A percentile compares a stretch with the other conserved stretches of the same genome.
These are phyloP conservation scores for Lacanobia wlatinum DNA, from an alignment of 2,888 invertebrate genomes.

Conservation along the genomic window DNA sequence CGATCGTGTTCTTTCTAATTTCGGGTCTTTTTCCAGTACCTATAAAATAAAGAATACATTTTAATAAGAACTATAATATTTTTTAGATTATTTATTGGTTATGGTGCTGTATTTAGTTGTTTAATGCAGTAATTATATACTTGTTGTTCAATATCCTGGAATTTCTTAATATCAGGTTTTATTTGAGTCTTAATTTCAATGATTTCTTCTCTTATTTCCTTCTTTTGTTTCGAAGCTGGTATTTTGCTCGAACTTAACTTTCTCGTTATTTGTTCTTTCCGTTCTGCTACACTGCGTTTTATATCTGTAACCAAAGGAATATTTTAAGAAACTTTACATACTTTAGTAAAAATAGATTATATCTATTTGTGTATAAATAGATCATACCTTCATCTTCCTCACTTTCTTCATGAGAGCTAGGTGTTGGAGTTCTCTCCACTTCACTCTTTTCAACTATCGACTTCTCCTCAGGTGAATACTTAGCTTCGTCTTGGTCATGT, in stretches of 20 bases:
- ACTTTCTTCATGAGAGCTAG: conserved; percentile 85
- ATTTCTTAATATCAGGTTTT: conserved; percentile 89
- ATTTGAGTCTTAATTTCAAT: conserved; percentile 93
- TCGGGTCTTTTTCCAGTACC: conserved; percentile 84
- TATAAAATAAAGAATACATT: conserved; percentile 50
- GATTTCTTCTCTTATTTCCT: conserved; percentile 94
- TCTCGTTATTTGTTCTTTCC: conserved; percentile 94
- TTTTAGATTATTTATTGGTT: conserved; percentile 31
- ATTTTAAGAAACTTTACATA: not conserved
- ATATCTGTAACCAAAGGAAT: conserved; percentile 76
- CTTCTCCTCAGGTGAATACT: conserved; percentile 95
- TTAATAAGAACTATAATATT: not conserved
- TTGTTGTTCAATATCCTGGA: conserved; percentile 89
- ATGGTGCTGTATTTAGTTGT: not conserved
- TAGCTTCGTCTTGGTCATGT: conserved; percentile 92
- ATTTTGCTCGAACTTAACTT: conserved; percentile 93
- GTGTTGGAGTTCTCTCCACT: conserved; percentile 87
- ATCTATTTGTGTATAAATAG: not conserved
- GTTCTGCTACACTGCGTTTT: conserved; percentile 94
- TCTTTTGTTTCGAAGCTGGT: conserved; percentile 94
- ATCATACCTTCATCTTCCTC: conserved; percentile 88
- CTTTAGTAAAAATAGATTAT: not conserved
- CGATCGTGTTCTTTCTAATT: conserved; percentile 82
- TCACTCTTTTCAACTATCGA: conserved; percentile 93
- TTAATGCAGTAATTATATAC: conserved; percentile 63